Evolutionary conservation across 2,113 vertebrate genomes (phyloP).

Genomic region (Pseudorectes ferrugineus): DNA sequence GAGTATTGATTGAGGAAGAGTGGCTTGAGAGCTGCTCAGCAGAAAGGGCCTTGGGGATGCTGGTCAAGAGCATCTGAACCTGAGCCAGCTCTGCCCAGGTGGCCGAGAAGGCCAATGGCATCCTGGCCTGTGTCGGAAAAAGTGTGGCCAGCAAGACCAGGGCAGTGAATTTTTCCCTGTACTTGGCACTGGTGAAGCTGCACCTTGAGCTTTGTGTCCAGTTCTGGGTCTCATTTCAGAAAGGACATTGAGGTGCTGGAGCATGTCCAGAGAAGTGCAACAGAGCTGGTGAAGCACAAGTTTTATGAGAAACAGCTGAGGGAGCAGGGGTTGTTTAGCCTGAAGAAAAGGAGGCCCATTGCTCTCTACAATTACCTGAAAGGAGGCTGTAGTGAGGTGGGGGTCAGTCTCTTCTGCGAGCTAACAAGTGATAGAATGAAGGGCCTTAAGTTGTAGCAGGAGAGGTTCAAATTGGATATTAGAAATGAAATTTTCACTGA

Average conservation of each 20-base stretch:
- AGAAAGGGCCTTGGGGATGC: neutral
- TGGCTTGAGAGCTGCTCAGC: neutral
- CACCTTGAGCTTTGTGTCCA: neutral
- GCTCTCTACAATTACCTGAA: neutral
- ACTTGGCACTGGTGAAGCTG: neutral
- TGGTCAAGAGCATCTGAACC: neutral
- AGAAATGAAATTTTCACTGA: neutral
- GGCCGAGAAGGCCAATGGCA: neutral
- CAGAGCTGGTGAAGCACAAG: neutral
- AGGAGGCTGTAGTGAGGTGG: neutral
- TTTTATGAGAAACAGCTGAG: neutral
- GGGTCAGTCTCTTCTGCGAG: neutral
- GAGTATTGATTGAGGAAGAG: neutral
- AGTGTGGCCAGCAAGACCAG: neutral
- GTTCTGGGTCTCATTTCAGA: neutral
- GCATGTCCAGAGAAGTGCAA: neutral
- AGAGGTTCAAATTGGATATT: neutral
- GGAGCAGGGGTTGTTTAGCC: neutral
- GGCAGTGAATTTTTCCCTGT: neutral
- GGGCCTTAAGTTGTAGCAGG: neutral
- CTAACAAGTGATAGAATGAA: neutral
- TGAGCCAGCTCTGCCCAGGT: neutral
- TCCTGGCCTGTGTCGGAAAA: neutral
- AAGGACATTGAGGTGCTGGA: neutral
- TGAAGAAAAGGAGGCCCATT: neutral